Evolutionary conservation across 2,113 vertebrate species (phyloP).

Genomic region (Tachysurus fulvidraco): DNA sequence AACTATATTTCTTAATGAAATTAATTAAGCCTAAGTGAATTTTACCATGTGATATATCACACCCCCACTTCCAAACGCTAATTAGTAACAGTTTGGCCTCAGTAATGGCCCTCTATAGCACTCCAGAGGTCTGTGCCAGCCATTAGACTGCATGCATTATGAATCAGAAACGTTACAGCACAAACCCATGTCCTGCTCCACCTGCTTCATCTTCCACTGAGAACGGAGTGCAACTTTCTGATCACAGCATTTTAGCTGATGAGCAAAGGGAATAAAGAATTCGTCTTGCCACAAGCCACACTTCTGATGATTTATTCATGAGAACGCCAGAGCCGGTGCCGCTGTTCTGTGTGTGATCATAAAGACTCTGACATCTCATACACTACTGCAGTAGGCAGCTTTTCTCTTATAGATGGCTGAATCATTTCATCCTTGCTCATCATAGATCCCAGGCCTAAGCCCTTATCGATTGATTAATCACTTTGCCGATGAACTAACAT

Average conservation of each 20-base stretch:
- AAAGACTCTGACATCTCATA: slow-evolving; percentile 9
- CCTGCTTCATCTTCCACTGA: slow-evolving; percentile 14
- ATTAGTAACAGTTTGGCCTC: slow-evolving; percentile 54
- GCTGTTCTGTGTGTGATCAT: slow-evolving; percentile 13
- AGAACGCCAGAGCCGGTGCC: slow-evolving; percentile 36
- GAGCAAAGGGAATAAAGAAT: slow-evolving; percentile 41
- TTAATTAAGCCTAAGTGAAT: slow-evolving; percentile 25
- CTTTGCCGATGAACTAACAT: slow-evolving; percentile 95
- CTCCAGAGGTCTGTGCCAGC: slow-evolving; percentile 43
- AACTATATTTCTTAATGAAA: slow-evolving; percentile 39
- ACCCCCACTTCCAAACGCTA: slow-evolving; percentile 43
- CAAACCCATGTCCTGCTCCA: slow-evolving; percentile 43
- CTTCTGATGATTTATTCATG: slow-evolving; percentile 51
- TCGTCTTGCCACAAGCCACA: slow-evolving; percentile 31
- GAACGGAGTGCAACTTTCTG: slow-evolving; percentile 37
- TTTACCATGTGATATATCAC: slow-evolving; percentile 45
- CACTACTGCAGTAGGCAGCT: not conserved
- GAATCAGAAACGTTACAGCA: slow-evolving; percentile 47
- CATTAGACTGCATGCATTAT: slow-evolving; percentile 58
- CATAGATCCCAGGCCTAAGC: slow-evolving; percentile 65
- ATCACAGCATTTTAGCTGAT: slow-evolving; percentile 36
- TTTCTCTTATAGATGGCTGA: slow-evolving; percentile 23
- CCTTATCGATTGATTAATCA: slow-evolving; percentile 97
- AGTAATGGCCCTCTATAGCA: slow-evolving; percentile 41
- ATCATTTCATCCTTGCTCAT: slow-evolving; percentile 29